Evolutionary conservation across 2,888 invertebrate species (phyloP), one percentile per base, ranked within the genome.

Genomic region (Aphidius colemani): DNA sequence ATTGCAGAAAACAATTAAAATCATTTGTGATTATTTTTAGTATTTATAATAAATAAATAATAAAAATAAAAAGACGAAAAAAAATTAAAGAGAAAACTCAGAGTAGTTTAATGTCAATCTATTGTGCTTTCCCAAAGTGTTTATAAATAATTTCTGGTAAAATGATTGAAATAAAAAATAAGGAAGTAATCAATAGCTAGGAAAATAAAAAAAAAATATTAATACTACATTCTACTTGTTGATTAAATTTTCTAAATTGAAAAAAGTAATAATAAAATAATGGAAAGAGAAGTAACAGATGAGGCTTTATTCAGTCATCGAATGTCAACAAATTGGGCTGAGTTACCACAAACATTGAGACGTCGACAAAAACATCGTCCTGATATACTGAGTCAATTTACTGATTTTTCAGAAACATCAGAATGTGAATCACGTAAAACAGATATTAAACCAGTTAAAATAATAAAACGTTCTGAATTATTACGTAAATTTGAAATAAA

Each of bases 271-370:
- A 18, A 18, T 11, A 58, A 6, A 48, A 73, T 69, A 64, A 78
- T 79, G 80, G 80, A 80, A 65, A 75, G 77, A 41, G 82, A 82
- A 67, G 80, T 82, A 41, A 74, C 79, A 50, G 81, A 82, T 64
- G 82, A 82, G 58, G 79, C 78, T 7, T 74, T 79, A 51, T 82
- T 81, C 69, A 79, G 80, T 5, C 74, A 74, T 13, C 69, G 78
- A 13, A 66, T 81, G 44, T 72, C 76, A 49, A 71, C 73, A 64
- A 79, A 81, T 64, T 84, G 84, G 84, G 80, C 80, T 9, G 83
- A 83, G 49, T 65, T 84, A 58, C 83, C 83, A 7, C 79, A 78
- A 48, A 84, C 83, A 0, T 63, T 84, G 59, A 71, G 82, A 44
- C 78, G 82, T 59, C 75, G 75, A 8, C 80, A 81, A 55, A 81